phyloP scores from a whole-genome alignment of 2,113 vertebrate genomes.

The Saguinus midas region DNA sequence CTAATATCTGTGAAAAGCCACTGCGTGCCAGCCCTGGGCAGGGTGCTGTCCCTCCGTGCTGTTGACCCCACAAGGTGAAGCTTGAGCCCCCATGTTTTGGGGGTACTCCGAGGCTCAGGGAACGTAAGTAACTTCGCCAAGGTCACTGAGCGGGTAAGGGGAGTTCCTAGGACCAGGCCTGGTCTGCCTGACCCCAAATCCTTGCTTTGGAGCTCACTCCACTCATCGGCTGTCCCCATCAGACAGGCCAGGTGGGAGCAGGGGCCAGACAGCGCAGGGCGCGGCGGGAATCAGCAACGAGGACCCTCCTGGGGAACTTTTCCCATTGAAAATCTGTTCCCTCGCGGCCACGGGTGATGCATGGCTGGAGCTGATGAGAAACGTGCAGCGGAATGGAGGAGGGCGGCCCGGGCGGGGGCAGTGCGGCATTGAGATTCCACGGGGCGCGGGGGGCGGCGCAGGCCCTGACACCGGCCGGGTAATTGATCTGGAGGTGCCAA shows the following conservation, averaged over 20 bases:
- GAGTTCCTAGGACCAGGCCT: background rate
- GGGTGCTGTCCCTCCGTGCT: background rate
- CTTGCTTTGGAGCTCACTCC: background rate
- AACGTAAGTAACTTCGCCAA: background rate
- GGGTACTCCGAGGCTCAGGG: background rate
- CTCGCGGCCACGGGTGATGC: constrained; percentile 68
- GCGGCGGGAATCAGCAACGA: constrained; percentile 54
- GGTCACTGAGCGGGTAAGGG: background rate
- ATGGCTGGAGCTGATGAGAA: constrained; percentile 78
- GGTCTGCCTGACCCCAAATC: background rate
- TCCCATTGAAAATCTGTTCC: constrained; percentile 70
- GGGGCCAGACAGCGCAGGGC: constrained; percentile 43
- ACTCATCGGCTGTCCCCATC: background rate
- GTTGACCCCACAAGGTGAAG: too few species aligned
- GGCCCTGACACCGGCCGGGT: constrained; percentile 62
- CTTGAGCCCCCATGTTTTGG: background rate
- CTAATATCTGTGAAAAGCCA: background rate
- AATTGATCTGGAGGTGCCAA: constrained; percentile 81
- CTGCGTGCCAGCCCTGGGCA: background rate
- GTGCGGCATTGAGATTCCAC: constrained; percentile 53
- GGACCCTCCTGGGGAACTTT: constrained; percentile 59
- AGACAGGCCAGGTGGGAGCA: background rate
- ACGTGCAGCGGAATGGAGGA: constrained; percentile 60
- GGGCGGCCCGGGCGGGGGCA: background rate
- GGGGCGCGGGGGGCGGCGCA: constrained; percentile 48